These are phyloP conservation scores for Podocnemis expansa DNA, from an alignment of 2,113 vertebrate genomes.

Conservation along the genomic window DNA sequence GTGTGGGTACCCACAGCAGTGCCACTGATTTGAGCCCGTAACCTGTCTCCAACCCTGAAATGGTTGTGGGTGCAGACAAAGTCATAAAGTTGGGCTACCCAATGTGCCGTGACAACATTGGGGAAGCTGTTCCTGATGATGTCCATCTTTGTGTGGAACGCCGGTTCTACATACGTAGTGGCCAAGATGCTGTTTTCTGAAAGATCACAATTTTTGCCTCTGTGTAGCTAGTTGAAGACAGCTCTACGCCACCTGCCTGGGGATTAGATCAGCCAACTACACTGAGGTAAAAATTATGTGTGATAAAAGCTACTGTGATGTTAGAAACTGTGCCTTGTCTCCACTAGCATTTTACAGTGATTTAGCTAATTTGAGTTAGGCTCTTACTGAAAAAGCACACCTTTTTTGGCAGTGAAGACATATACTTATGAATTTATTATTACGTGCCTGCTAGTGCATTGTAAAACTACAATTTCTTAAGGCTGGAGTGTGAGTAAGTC, in stretches of 20 bases:
- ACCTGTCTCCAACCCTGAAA: too few relatives aligned
- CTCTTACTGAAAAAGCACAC: neutral
- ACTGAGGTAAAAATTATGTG: neutral
- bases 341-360: neutral
- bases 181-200: too few relatives aligned
- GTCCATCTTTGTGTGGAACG: too few relatives aligned
- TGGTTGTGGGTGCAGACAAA: too few relatives aligned
- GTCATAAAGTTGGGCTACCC: too few relatives aligned
- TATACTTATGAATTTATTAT: rapidly evolving
- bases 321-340: neutral
- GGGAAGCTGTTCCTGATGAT: too few relatives aligned
- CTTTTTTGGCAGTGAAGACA: neutral
- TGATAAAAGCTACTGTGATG: neutral
- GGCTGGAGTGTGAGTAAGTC: neutral
- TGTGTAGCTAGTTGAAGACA: neutral
- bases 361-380: neutral
- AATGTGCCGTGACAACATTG: too few relatives aligned
- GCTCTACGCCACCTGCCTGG: neutral
- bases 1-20: too few relatives aligned
- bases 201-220: neutral
- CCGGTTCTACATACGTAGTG: too few relatives aligned
- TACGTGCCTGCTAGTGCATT: neutral
- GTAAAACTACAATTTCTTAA: neutral
- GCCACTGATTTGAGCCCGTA: too few relatives aligned
- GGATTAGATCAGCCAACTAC: neutral